Evolutionary conservation across 2,797 vertebrate genomes (phyloP).

Genomic region (Cephalopachus bancanus): DNA sequence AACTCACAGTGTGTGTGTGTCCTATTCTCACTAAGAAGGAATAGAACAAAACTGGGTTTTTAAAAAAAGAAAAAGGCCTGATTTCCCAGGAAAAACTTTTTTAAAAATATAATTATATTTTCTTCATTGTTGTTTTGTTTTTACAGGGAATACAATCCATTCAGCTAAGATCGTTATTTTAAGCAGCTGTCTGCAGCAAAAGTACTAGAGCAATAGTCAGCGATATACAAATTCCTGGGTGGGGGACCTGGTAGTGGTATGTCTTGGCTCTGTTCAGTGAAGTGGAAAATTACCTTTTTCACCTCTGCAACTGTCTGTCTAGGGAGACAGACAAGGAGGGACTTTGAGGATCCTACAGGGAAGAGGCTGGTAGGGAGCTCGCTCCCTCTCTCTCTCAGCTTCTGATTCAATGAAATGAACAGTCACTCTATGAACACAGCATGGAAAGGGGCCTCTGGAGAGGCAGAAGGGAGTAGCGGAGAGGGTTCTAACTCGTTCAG

Average conservation of each 20-base stretch:
- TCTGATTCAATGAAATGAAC: background rate
- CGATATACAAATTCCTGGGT: background rate
- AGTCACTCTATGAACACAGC: background rate
- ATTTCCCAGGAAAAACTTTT: constrained; percentile 59
- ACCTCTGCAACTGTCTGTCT: background rate
- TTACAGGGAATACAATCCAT: constrained; percentile 46
- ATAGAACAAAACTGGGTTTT: constrained; percentile 33
- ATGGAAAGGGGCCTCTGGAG: background rate
- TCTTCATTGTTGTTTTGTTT: constrained; percentile 52
- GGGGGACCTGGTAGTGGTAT: background rate
- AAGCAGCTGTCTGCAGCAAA: constrained; percentile 42
- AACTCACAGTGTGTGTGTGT: background rate
- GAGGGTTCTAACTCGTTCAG: constrained; percentile 16
- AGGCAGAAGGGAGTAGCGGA: background rate
- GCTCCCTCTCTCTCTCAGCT: background rate
- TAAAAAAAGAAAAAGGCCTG: background rate
- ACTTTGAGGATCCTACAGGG: background rate
- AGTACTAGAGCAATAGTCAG: background rate
- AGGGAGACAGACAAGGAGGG: background rate
- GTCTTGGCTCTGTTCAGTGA: background rate
- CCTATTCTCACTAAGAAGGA: background rate
- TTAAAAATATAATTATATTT: background rate
- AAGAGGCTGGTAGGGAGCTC: background rate
- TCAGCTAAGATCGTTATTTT: constrained; percentile 22
- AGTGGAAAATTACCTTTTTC: constrained; percentile 59